Base-by-base conservation (phyloP, 2,888 invertebrate species). In the Limenitis arthemis region DNA sequence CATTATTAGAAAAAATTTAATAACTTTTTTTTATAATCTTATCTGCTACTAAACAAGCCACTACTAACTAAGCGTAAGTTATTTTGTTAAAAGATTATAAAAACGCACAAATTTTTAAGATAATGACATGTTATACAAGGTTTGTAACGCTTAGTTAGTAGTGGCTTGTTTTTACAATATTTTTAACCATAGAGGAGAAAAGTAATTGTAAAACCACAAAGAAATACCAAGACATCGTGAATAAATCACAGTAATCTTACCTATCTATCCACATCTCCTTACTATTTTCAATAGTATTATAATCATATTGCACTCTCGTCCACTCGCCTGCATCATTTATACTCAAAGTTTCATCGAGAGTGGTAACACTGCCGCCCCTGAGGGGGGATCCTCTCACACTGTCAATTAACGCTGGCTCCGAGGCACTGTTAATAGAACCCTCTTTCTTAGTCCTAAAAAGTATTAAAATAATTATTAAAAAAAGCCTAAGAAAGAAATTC, bases 251-350 rank as follows among this genome's bases (percentile, higher is more conserved):
- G 29, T n/a, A 43, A 5, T 43, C 49, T 61, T 54, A 84, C 84
- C 84, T 82, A 56, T 86, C 80, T 55, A 86, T 82, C 85, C 85
- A 86, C 78, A 82, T 80, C 59, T 84, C 83, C 50, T 80, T 85
- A 51, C 64, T 71, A 29, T 63, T 75, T 33, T 83, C 83, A 2
- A 75, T 61, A 8, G 61, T 68, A 51, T 64, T 70, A 43, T 77
- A 80, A 1, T 83, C 83, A 54, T 79, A 82, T 1, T 80, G 84
- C 51, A 86, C 69, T 1, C 84, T 67, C 0, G 84, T 83, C 85
- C 85, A 86, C 56, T 86, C 85, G 31, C 76, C 77, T 0, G 66
- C 77, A 55, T 85, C 84, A 51, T 83, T 82, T 36, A 83, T 82
- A 58, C 86, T 86, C 7, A 86, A 66, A 2, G 85, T 81, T 50